Evolutionary conservation across 2,113 vertebrate genomes (phyloP).

Genomic region (Tamias sibiricus): DNA sequence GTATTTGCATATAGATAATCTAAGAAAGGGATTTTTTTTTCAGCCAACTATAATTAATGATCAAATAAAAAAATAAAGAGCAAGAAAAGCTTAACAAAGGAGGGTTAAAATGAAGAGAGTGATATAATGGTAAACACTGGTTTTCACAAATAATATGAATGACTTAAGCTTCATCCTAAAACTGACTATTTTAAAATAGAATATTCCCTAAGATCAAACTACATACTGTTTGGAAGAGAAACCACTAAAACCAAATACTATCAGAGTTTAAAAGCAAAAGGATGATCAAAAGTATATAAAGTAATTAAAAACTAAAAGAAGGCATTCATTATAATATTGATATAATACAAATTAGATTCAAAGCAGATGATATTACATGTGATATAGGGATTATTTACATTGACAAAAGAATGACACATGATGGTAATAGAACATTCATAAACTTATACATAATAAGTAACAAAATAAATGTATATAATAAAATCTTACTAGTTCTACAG

Average conservation of each 20-base stretch:
- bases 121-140: not conserved
- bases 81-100: not conserved
- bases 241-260: not conserved
- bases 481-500: not conserved
- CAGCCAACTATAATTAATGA: not conserved
- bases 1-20: not conserved
- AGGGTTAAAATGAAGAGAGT: not conserved
- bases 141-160: not conserved
- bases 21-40: not conserved
- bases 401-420: conserved; percentile 17
- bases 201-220: not conserved
- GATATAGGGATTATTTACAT: conserved; percentile 6
- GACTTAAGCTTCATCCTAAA: not conserved
- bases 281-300: not conserved
- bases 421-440: not conserved
- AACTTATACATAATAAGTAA: not conserved
- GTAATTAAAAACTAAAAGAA: not conserved
- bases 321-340: not conserved
- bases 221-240: not conserved
- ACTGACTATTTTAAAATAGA: not conserved
- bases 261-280: not conserved
- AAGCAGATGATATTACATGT: not conserved
- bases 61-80: not conserved
- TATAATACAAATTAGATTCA: not conserved
- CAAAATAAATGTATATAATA: not conserved